phyloP scores from a whole-genome alignment of 2,888 invertebrate species.

The Abrostola triplasia region DNA sequence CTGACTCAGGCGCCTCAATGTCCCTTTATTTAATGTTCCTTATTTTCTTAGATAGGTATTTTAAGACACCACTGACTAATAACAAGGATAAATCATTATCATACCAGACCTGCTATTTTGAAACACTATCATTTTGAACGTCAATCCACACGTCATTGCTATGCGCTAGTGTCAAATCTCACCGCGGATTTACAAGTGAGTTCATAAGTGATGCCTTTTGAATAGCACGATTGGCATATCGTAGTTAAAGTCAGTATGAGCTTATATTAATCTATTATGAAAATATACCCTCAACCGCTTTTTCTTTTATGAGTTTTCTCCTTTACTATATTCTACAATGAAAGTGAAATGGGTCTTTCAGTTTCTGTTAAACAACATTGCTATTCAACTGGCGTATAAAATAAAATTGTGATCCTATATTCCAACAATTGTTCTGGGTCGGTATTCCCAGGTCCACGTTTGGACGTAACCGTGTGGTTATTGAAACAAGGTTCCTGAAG shows the following conservation, averaged over 20 bases:
- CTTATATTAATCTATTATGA: too few species aligned
- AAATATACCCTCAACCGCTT: neutral
- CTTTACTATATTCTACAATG: neutral
- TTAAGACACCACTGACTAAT: too few species aligned
- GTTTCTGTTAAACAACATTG: slow-evolving; percentile 3
- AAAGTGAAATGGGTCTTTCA: neutral
- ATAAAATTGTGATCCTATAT: slow-evolving; percentile 22
- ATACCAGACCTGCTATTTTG: too few species aligned
- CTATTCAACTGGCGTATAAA: slow-evolving; percentile 24
- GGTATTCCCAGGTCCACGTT: slow-evolving; percentile 42
- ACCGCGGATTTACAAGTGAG: too few species aligned
- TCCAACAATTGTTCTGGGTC: slow-evolving; percentile 26
- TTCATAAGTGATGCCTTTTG: too few species aligned
- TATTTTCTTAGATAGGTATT: neutral
- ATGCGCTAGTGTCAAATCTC: too few species aligned
- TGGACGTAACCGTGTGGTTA: slow-evolving; percentile 46
- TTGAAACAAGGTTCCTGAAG: slow-evolving; percentile 58
- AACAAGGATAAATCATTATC: too few species aligned
- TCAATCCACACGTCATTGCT: too few species aligned
- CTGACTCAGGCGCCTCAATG: too few species aligned
- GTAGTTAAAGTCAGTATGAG: too few species aligned
- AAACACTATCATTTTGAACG: too few species aligned
- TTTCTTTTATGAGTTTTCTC: slow-evolving; percentile 9
- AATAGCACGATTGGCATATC: too few species aligned
- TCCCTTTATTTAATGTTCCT: neutral